Percentiles rank a stretch among this genome's conserved stretches.
These are phyloP conservation scores for Spilogale gracilis DNA, from an alignment of 2,113 vertebrate genomes.

Conservation along the genomic window DNA sequence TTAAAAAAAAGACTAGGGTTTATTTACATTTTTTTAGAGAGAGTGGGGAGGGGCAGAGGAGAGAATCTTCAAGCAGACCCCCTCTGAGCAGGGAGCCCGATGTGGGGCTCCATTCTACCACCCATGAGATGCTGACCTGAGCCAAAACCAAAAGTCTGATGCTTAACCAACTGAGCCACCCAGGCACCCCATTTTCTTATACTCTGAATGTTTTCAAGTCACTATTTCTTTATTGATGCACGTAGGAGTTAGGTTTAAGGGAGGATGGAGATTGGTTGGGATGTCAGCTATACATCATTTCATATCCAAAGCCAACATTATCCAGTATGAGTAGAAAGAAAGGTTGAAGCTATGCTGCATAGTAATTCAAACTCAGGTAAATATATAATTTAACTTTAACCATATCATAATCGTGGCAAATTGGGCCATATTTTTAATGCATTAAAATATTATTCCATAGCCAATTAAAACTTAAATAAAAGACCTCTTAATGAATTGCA, in stretches of 20 bases:
- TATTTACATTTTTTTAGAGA: background rate
- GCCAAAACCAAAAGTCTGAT: background rate
- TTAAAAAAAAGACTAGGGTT: no score
- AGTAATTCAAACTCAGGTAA: background rate
- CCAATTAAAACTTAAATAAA: background rate
- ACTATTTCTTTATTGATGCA: background rate
- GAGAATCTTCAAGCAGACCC: background rate
- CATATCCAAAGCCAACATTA: background rate
- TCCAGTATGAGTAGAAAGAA: fast-evolving
- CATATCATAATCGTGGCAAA: background rate
- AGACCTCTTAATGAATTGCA: background rate
- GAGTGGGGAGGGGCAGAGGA: background rate
- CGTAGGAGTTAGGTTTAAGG: background rate
- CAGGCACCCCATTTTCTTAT: background rate
- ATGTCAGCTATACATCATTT: fast-evolving
- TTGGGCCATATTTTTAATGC: background rate
- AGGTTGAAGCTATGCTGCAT: fast-evolving
- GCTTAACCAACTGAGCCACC: background rate
- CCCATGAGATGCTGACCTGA: background rate
- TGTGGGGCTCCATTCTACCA: background rate
- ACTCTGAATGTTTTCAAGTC: background rate
- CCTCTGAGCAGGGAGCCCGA: background rate
- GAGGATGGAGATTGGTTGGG: background rate
- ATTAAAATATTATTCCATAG: background rate
- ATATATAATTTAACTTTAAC: background rate